Percentiles rank a stretch among this genome's conserved stretches.
These are phyloP conservation scores for Cephalopterus ornatus DNA, from an alignment of 2,113 vertebrate species.

Conservation along the genomic window DNA sequence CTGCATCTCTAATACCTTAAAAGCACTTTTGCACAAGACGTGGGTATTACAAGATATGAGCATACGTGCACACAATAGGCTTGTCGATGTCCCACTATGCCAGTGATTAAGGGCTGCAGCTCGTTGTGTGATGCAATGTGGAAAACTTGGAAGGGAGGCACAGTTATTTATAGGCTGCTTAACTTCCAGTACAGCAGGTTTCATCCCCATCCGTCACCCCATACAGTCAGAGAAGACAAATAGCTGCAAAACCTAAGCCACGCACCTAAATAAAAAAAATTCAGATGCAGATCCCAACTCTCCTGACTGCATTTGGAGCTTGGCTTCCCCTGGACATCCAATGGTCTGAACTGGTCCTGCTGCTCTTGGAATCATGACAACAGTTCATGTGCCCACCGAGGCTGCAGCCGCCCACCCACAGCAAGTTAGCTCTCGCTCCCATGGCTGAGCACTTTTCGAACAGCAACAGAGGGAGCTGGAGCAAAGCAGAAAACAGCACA, in stretches of 20 bases:
- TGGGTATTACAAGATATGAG: neutral
- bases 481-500: neutral
- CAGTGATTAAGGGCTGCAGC: neutral
- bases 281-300: neutral
- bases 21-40: neutral
- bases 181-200: neutral
- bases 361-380: neutral
- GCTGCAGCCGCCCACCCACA: neutral
- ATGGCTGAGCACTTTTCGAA: neutral
- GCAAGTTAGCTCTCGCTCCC: neutral
- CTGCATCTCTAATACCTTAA: neutral
- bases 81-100: neutral
- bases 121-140: fast-evolving
- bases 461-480: neutral
- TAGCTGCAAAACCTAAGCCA: neutral
- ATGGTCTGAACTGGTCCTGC: neutral
- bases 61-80: neutral
- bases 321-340: fast-evolving
- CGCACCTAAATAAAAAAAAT: neutral
- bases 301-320: neutral
- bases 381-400: neutral
- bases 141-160: neutral
- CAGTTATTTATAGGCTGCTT: neutral
- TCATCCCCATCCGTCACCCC: neutral
- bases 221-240: neutral